Evolutionary conservation across 2,797 vertebrate genomes (phyloP).

Genomic region (Crocidura indochinensis): DNA sequence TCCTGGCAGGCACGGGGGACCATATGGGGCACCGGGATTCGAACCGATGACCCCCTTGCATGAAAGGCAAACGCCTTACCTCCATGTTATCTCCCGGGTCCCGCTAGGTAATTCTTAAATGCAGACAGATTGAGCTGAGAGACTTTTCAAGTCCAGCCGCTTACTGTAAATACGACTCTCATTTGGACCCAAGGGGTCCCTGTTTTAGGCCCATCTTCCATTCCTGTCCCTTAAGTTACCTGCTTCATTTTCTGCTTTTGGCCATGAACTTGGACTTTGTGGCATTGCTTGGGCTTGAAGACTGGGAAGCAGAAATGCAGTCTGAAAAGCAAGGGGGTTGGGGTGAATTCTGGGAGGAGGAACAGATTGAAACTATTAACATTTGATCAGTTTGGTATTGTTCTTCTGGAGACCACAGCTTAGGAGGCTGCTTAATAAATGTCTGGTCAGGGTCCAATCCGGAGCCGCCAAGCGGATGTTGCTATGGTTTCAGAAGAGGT

Average conservation of each 20-base stretch:
- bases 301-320: slow-evolving; percentile 79
- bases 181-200: not conserved
- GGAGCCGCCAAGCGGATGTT: slow-evolving; percentile 90
- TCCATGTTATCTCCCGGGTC: no score
- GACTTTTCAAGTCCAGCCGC: not conserved
- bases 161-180: not conserved
- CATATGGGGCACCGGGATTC: no score
- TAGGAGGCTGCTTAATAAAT: slow-evolving; percentile 91
- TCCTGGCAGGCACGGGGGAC: no score
- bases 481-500: slow-evolving; percentile 86
- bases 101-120: slow-evolving; percentile 63
- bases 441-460: slow-evolving; percentile 90
- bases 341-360: slow-evolving; percentile 84
- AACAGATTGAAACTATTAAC: slow-evolving; percentile 93
- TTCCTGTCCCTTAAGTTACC: not conserved
- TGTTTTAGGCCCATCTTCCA: not conserved
- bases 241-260: not conserved
- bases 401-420: slow-evolving; percentile 91
- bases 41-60: no score
- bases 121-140: slow-evolving; percentile 7
- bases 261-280: slow-evolving; percentile 65
- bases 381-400: slow-evolving; percentile 92
- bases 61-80: no score
- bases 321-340: slow-evolving; percentile 82
- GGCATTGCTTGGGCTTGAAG: slow-evolving; percentile 71